phyloP scores from a whole-genome alignment of 2,797 vertebrate species.

The Crocidura indochinensis region DNA sequence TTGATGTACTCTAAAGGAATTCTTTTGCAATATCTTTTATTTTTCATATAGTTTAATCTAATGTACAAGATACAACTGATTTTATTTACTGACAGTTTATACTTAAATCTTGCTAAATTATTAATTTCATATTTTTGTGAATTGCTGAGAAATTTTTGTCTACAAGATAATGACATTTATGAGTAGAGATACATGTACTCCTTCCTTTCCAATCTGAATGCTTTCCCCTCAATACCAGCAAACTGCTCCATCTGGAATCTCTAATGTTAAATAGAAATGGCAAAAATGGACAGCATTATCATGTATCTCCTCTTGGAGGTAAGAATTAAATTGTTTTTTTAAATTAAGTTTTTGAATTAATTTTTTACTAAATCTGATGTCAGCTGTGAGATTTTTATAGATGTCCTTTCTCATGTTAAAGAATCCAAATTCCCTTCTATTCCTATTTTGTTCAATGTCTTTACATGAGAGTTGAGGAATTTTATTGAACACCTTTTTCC shows the following conservation, averaged over 20 bases:
- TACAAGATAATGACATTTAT: neutral
- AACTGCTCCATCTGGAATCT: conserved; percentile 38
- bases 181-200: conserved; percentile 45
- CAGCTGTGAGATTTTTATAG: conserved; percentile 39
- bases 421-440: neutral
- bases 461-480: conserved; percentile 45
- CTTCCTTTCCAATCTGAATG: conserved; percentile 42
- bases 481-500: neutral
- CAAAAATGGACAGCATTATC: conserved; percentile 53
- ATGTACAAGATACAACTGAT: neutral
- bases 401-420: conserved; percentile 28
- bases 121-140: conserved; percentile 32
- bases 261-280: conserved; percentile 36
- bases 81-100: neutral
- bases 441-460: conserved; percentile 19
- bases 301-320: conserved; percentile 12
- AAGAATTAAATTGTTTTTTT: conserved; percentile 27
- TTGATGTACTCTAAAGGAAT: conserved; percentile 32
- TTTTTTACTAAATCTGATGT: conserved; percentile 4
- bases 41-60: neutral
- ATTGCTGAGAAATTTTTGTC: conserved; percentile 60
- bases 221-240: conserved; percentile 15
- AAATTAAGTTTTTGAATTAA: too few species aligned
- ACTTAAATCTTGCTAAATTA: conserved; percentile 44
- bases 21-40: conserved; percentile 34